phyloP scores from a whole-genome alignment of 2,113 vertebrate species.

The Ceyx margarethae region DNA sequence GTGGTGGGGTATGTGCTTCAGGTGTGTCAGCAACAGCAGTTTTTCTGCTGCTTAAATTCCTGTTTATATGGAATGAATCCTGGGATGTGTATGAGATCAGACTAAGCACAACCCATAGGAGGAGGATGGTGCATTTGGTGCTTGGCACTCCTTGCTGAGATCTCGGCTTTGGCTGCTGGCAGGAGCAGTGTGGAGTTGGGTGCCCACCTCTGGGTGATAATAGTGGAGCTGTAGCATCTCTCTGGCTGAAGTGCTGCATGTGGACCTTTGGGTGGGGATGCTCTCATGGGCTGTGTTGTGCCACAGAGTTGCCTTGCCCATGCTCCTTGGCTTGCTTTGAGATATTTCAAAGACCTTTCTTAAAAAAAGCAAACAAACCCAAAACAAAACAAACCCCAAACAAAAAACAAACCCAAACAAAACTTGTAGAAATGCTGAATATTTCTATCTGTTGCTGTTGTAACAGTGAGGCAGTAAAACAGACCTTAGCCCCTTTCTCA shows the following conservation, averaged over 20 bases:
- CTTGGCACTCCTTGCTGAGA: background rate
- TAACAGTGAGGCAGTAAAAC: background rate
- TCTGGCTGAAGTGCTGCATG: fast-evolving
- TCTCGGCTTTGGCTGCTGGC: background rate
- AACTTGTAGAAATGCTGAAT: background rate
- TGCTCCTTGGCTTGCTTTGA: background rate
- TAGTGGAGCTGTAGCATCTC: fast-evolving
- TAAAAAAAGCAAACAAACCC: background rate
- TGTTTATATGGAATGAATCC: background rate
- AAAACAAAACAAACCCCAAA: background rate
- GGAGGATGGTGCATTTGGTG: background rate
- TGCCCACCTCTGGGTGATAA: background rate
- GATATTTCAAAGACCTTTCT: background rate
- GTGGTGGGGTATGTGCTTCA: background rate
- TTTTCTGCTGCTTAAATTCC: background rate
- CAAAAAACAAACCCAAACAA: background rate
- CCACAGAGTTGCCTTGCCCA: background rate
- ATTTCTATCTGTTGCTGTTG: background rate
- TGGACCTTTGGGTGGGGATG: background rate
- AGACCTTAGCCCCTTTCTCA: background rate
- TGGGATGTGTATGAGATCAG: background rate
- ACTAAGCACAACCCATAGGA: background rate
- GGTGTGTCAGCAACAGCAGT: too few species aligned
- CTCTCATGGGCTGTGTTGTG: background rate
- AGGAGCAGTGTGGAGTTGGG: background rate